These are phyloP conservation scores for Chiroxiphia lanceolata DNA, from an alignment of 2,797 vertebrate species.

Conservation along the genomic window DNA sequence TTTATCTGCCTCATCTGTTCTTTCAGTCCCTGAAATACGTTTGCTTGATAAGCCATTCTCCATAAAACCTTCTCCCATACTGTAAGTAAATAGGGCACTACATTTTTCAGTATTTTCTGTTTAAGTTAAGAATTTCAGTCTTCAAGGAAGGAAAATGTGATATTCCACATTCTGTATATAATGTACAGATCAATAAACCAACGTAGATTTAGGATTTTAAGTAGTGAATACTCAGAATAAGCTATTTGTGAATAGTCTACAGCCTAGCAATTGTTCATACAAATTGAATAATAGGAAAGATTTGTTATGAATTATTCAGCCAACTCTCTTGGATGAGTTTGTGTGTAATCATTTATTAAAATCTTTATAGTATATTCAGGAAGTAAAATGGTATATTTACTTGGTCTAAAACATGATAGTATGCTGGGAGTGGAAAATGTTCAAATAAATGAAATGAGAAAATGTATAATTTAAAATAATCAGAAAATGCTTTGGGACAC, in stretches of 20 bases:
- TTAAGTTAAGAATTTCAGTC: background rate
- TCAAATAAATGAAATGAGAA: background rate
- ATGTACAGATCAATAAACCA: background rate
- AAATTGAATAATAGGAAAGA: slow-evolving; percentile 40
- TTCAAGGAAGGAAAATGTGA: background rate
- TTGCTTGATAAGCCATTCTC: background rate
- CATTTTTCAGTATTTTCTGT: background rate
- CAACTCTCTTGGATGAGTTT: background rate
- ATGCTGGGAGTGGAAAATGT: background rate
- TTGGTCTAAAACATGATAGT: background rate
- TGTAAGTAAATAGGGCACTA: background rate
- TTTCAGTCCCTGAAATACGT: background rate
- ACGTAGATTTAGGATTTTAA: background rate
- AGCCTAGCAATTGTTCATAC: slow-evolving; percentile 27
- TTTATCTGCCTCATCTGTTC: background rate
- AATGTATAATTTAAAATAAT: background rate
- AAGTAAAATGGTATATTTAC: background rate
- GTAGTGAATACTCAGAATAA: background rate
- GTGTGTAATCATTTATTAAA: slow-evolving; percentile 32
- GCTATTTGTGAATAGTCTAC: background rate
- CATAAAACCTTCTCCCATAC: background rate
- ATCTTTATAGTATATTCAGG: background rate
- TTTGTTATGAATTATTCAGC: slow-evolving; percentile 27
- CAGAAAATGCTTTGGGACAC: background rate
- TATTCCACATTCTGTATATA: background rate